Conservation (phyloP, 1,140 invertebrate species). For the Delia radicum region DNA sequence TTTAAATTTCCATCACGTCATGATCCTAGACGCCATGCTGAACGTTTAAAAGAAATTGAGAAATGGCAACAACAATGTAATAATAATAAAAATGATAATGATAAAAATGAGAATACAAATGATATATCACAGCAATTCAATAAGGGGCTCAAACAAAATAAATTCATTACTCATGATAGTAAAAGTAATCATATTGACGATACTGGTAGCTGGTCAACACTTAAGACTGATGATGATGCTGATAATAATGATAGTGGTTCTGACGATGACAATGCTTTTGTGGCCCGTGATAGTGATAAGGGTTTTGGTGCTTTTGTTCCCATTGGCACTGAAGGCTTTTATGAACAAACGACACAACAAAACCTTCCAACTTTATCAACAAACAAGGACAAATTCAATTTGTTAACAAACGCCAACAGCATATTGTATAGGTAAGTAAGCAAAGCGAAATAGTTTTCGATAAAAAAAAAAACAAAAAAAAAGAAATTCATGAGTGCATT, state of each 20-base stretch:
- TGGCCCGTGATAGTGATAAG: not conserved
- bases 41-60: conserved; percentile 60
- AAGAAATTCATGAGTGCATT: no score
- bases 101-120: not conserved
- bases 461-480: no score
- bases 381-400: not conserved
- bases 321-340: not conserved
- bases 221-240: not conserved
- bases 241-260: not conserved
- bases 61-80: conserved; percentile 49
- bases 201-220: not conserved
- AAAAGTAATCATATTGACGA: not conserved
- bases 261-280: not conserved
- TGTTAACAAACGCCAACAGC: not conserved
- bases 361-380: not conserved
- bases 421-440: not conserved
- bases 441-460: not conserved
- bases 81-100: conserved; percentile 22
- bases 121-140: not conserved
- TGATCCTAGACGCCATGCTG: conserved; percentile 65
- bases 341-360: not conserved
- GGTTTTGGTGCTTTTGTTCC: not conserved
- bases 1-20: conserved; percentile 80
- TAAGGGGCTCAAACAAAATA: not conserved
- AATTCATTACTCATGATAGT: not conserved